Conservation (phyloP, 1,140 invertebrate genomes). For the Drosophila nebulosa region DNA sequence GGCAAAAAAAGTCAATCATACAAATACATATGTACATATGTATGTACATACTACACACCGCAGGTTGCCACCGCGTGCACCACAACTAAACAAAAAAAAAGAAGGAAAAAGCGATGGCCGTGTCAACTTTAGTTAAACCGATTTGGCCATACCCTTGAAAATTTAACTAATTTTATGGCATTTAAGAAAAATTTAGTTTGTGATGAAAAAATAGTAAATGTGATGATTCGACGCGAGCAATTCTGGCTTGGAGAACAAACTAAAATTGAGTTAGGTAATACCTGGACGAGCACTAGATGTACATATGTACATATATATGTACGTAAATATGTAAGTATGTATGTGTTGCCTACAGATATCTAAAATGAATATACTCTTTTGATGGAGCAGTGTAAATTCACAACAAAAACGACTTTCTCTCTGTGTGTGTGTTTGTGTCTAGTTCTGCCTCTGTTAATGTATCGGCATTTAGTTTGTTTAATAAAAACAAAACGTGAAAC, state of each 20-base stretch:
- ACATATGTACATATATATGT: background rate
- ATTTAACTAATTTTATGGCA: background rate
- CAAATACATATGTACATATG: background rate
- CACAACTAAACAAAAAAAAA: background rate
- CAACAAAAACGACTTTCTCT: background rate
- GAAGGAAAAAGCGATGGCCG: background rate
- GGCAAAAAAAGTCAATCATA: conserved; percentile 58
- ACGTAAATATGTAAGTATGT: background rate
- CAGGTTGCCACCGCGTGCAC: background rate
- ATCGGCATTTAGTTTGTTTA: background rate
- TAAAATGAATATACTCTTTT: background rate
- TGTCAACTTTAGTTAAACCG: background rate
- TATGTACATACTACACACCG: background rate
- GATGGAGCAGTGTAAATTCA: background rate
- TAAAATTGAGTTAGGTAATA: too few relatives aligned
- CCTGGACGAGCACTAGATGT: too few relatives aligned
- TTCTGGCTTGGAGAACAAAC: background rate
- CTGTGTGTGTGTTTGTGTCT: background rate
- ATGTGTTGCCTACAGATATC: background rate
- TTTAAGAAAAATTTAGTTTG: too few relatives aligned
- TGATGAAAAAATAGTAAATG: too few relatives aligned
- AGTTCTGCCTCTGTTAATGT: background rate
- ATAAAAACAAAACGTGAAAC: conserved; percentile 8
- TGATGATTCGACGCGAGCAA: background rate
- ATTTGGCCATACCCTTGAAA: background rate